These are phyloP conservation scores for Cataglyphis livida DNA, from an alignment of 2,888 invertebrate species.

Conservation along the genomic window DNA sequence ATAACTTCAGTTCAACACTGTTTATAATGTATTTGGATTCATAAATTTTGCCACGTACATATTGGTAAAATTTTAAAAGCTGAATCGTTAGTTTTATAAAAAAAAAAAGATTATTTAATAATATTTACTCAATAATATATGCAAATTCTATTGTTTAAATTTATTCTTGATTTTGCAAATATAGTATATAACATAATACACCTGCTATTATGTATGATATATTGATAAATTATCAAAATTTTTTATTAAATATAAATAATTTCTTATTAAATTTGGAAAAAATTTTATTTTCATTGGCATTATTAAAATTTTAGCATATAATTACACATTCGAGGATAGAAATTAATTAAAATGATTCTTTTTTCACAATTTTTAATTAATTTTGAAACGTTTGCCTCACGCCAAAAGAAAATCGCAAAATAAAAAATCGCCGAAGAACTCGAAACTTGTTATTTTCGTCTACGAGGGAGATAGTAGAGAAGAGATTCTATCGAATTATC, in stretches of 20 bases:
- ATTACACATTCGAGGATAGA: background rate
- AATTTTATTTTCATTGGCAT: background rate
- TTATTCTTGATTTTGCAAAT: background rate
- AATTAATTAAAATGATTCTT: background rate
- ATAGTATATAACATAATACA: background rate
- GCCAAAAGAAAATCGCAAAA: background rate
- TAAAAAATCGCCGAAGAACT: background rate
- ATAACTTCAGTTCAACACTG: background rate
- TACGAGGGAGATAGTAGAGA: slow-evolving; percentile 23
- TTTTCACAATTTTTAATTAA: background rate
- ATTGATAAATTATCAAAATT: background rate
- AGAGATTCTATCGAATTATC: slow-evolving; percentile 66
- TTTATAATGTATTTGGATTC: background rate
- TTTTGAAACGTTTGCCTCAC: background rate
- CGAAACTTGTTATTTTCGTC: slow-evolving; percentile 47
- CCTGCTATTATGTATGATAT: background rate
- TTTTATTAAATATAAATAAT: background rate
- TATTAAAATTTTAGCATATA: background rate
- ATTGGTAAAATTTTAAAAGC: background rate
- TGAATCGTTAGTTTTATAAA: background rate
- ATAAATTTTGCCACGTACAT: background rate
- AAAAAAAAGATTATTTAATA: background rate
- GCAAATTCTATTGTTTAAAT: background rate
- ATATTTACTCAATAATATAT: slow-evolving; percentile 13
- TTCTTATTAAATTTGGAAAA: background rate